phyloP scores from a whole-genome alignment of 2,888 invertebrate genomes.

The Flexamia atlantica region DNA sequence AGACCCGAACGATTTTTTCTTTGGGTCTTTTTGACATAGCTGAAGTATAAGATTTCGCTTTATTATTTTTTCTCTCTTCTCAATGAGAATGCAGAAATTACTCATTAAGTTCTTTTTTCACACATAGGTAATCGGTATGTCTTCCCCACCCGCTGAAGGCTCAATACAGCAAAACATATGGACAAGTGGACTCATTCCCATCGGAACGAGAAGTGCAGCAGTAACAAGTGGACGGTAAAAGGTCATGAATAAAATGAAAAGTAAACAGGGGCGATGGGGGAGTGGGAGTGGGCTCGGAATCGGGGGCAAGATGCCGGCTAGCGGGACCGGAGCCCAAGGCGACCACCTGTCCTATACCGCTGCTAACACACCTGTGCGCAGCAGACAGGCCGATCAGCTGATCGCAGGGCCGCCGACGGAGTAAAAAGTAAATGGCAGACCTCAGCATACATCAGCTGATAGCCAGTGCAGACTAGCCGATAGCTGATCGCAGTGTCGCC shows the following conservation, averaged over 20 bases:
- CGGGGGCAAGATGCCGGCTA: slow-evolving; percentile 54
- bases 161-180: background rate
- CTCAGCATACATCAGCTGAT: too few relatives aligned
- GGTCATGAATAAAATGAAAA: slow-evolving; percentile 48
- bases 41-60: too few relatives aligned
- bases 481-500: too few relatives aligned
- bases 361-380: background rate
- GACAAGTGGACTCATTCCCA: background rate
- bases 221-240: background rate
- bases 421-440: too few relatives aligned
- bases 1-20: too few relatives aligned
- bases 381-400: slow-evolving; percentile 7
- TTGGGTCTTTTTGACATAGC: too few relatives aligned
- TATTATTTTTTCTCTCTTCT: too few relatives aligned
- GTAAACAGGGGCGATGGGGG: background rate
- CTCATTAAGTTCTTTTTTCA: too few relatives aligned
- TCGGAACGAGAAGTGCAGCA: background rate
- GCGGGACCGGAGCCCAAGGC: slow-evolving; percentile 49
- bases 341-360: slow-evolving; percentile 25
- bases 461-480: too few relatives aligned
- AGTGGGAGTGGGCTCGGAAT: slow-evolving; percentile 7
- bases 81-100: too few relatives aligned
- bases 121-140: too few relatives aligned
- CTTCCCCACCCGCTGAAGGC: too few relatives aligned
- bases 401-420: slow-evolving; percentile 16